Conservation (phyloP, 2,797 vertebrate genomes). For the Pseudomugil gertrudae region DNA sequence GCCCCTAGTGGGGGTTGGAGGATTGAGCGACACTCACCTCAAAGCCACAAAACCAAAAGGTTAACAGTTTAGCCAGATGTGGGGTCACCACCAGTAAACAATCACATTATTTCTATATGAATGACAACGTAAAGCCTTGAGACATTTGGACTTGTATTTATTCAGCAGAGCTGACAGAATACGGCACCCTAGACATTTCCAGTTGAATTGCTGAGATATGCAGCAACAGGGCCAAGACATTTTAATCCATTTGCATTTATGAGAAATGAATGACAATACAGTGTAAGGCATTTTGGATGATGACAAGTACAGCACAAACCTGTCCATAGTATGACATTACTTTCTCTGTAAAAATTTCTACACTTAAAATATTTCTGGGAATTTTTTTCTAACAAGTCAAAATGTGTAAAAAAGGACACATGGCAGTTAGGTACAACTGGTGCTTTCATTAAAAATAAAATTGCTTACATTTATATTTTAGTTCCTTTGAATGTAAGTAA, state of each 20-base stretch:
- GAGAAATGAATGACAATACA: conserved; percentile 45
- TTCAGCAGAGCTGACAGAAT: conserved; percentile 70
- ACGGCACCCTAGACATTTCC: conserved; percentile 58
- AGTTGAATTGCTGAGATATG: conserved; percentile 60
- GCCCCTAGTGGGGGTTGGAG: conserved; percentile 23
- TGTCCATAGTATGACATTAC: neutral
- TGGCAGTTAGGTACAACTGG: neutral
- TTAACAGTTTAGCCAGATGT: conserved; percentile 76
- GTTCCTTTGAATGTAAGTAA: neutral
- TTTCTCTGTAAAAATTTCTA: neutral
- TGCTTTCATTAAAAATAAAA: neutral
- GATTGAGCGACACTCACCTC: conserved; percentile 67
- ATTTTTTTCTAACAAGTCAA: neutral
- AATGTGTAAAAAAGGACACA: rapidly evolving
- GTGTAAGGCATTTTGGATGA: conserved; percentile 21
- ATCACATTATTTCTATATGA: conserved; percentile 76
- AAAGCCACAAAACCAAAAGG: conserved; percentile 68
- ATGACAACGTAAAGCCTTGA: conserved; percentile 71
- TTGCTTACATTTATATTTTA: neutral
- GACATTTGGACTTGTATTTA: conserved; percentile 76
- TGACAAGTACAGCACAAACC: conserved; percentile 17
- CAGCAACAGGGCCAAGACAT: conserved; percentile 48
- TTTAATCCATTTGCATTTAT: conserved; percentile 51
- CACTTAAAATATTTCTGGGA: neutral
- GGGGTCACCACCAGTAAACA: conserved; percentile 64